Percentiles rank a stretch among this genome's conserved stretches.
Evolutionary conservation across 2,113 vertebrate genomes (phyloP).

Genomic region (Tupaia chinensis): DNA sequence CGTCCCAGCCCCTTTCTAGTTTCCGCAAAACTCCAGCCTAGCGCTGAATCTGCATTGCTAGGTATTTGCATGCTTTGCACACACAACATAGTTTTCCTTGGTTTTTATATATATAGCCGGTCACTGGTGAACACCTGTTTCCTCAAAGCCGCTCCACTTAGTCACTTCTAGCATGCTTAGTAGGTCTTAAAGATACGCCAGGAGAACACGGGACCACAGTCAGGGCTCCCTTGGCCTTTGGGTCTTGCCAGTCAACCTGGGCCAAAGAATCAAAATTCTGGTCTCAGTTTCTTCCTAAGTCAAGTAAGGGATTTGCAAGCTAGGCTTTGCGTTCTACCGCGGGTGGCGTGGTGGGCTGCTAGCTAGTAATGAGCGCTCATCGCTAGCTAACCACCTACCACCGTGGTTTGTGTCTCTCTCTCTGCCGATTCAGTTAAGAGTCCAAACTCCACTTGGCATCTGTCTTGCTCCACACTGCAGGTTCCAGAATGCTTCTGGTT

Average conservation of each 20-base stretch:
- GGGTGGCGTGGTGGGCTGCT: too few species aligned
- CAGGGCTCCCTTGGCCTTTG: not conserved
- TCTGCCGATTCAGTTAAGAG: not conserved
- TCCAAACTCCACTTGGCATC: not conserved
- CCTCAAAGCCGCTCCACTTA: not conserved
- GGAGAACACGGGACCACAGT: too few species aligned
- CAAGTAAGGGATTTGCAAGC: not conserved
- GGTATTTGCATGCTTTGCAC: not conserved
- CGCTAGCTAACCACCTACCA: too few species aligned
- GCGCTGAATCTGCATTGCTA: not conserved
- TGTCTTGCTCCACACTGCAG: not conserved
- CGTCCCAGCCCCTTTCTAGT: not conserved
- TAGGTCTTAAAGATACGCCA: not conserved
- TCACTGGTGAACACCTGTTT: not conserved
- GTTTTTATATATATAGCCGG: not conserved
- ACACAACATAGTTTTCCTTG: not conserved
- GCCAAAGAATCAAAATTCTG: not conserved
- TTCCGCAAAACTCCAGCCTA: not conserved
- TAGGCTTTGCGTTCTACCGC: too few species aligned
- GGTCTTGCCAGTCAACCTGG: not conserved
- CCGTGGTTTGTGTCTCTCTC: not conserved
- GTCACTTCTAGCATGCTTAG: not conserved
- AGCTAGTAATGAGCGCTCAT: too few species aligned
- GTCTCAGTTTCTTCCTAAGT: not conserved
- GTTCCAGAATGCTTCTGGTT: not conserved